Conservation (phyloP, 2,797 vertebrate species). For the Typhlichthys subterraneus region DNA sequence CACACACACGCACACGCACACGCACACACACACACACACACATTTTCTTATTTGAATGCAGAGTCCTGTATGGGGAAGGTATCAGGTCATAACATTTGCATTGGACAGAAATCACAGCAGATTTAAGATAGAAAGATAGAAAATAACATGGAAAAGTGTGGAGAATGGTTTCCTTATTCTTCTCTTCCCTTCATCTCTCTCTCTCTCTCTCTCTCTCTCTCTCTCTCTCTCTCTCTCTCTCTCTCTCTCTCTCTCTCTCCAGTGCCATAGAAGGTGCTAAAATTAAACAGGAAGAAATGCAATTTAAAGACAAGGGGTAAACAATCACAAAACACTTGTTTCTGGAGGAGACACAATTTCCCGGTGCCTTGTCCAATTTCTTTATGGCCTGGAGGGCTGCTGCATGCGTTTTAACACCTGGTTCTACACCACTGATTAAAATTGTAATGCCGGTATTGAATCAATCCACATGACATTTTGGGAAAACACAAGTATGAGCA, state of each 20-base stretch:
- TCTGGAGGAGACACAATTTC: slow-evolving; percentile 83
- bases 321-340: slow-evolving; percentile 86
- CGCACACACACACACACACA: too few species aligned
- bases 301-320: slow-evolving; percentile 92
- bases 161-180: slow-evolving; percentile 57
- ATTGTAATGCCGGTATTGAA: slow-evolving; percentile 83
- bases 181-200: slow-evolving; percentile 17
- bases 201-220: slow-evolving; percentile 51
- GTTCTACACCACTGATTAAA: slow-evolving; percentile 88
- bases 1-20: too few species aligned
- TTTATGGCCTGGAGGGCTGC: slow-evolving; percentile 78
- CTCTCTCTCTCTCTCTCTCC: slow-evolving; percentile 23
- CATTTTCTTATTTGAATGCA: slow-evolving; percentile 83
- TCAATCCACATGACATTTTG: slow-evolving; percentile 87
- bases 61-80: slow-evolving; percentile 80
- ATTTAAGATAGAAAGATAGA: slow-evolving; percentile 74
- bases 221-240: not conserved
- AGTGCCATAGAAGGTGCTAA: slow-evolving; percentile 77
- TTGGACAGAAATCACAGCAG: slow-evolving; percentile 76
- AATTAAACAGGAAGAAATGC: slow-evolving; percentile 89
- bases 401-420: slow-evolving; percentile 82
- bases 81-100: slow-evolving; percentile 86
- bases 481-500: slow-evolving; percentile 77
- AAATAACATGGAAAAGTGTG: slow-evolving; percentile 25
- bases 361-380: slow-evolving; percentile 85